phyloP scores from a whole-genome alignment of 2,113 vertebrate genomes.

The Orientallactaga bullata region DNA sequence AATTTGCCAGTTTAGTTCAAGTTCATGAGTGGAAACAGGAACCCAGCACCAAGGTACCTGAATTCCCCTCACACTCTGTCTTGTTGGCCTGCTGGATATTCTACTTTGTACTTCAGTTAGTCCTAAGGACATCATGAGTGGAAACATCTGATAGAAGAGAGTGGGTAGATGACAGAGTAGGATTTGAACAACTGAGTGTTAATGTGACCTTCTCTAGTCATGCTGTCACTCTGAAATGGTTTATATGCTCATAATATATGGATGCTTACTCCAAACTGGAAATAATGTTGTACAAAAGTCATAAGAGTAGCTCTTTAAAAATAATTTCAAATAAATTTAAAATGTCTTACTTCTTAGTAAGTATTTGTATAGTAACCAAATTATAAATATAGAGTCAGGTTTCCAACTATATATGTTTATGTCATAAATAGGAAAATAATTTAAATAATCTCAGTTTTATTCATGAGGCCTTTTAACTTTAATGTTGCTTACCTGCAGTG shows the following conservation, averaged over 20 bases:
- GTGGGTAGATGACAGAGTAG: background rate
- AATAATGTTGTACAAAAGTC: background rate
- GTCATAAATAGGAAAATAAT: background rate
- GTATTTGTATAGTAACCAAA: background rate
- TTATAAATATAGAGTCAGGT: background rate
- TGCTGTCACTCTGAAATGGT: background rate
- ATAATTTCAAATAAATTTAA: background rate
- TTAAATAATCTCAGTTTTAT: background rate
- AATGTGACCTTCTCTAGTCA: background rate
- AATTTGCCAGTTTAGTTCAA: background rate
- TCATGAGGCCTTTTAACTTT: background rate
- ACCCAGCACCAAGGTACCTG: background rate
- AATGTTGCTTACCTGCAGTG: background rate
- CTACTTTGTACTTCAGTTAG: background rate
- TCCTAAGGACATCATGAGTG: background rate
- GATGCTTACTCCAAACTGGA: background rate
- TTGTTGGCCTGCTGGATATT: background rate
- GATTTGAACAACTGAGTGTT: background rate
- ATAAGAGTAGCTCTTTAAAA: background rate
- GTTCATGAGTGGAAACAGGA: background rate
- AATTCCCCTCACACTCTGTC: background rate
- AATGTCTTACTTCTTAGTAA: no score
- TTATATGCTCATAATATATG: slow-evolving; percentile 1
- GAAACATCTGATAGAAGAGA: background rate
- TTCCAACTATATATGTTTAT: background rate